Conservation (phyloP, 2,888 invertebrate genomes). For the Holacanthella duospinosa region DNA sequence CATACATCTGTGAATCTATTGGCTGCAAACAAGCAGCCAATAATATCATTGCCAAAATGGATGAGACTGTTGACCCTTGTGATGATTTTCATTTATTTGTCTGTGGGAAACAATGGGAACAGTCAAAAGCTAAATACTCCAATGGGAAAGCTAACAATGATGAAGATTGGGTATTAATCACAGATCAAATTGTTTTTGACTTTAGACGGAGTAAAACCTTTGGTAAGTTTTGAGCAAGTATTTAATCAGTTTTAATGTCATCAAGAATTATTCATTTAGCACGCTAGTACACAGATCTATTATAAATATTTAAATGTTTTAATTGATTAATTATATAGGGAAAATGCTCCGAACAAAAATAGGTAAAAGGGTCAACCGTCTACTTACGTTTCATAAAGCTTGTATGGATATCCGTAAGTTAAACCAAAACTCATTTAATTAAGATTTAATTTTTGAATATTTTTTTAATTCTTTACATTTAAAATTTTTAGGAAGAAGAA, state of each 20-base stretch:
- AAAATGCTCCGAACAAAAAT: not conserved
- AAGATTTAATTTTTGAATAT: too few relatives aligned
- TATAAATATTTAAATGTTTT: too few relatives aligned
- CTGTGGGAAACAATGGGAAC: not conserved
- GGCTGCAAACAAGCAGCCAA: not conserved
- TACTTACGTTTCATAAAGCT: not conserved
- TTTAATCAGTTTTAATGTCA: too few relatives aligned
- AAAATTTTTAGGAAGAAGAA: too few relatives aligned
- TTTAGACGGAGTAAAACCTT: not conserved
- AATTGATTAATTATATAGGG: not conserved
- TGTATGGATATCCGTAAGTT: not conserved
- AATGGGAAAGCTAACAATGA: not conserved
- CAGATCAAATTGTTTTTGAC: not conserved
- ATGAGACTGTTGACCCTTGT: conserved; percentile 1
- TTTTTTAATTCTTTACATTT: too few relatives aligned
- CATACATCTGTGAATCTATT: not conserved
- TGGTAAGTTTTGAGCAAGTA: not conserved
- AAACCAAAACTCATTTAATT: too few relatives aligned
- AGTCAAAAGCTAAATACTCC: not conserved
- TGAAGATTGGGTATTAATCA: not conserved
- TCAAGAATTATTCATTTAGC: too few relatives aligned
- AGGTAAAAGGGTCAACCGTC: not conserved
- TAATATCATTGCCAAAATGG: not conserved
- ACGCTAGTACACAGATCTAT: too few relatives aligned
- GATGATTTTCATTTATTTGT: not conserved